phyloP scores from a whole-genome alignment of 2,797 vertebrate species.

The Cirrhinus mrigala region DNA sequence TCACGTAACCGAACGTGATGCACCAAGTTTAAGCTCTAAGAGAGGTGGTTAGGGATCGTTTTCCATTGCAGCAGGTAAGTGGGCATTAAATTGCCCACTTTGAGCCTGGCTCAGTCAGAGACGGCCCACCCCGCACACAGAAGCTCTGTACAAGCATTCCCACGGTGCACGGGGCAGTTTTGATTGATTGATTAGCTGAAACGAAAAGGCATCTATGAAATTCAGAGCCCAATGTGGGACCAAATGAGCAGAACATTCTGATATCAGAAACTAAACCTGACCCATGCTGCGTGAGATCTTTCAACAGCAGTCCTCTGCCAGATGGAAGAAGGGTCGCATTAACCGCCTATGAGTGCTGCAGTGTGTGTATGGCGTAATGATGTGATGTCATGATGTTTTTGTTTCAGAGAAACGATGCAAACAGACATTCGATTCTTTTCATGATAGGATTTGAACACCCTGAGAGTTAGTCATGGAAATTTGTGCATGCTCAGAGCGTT shows the following conservation, averaged over 20 bases:
- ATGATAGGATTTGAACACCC: constrained; percentile 31
- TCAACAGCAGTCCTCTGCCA: constrained; percentile 48
- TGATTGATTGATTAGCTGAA: constrained; percentile 52
- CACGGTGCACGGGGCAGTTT: constrained; percentile 39
- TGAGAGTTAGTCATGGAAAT: constrained; percentile 44
- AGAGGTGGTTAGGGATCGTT: constrained; percentile 25
- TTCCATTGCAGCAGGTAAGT: constrained; percentile 54
- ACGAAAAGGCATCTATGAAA: constrained; percentile 51
- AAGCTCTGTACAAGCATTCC: constrained; percentile 37
- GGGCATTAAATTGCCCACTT: constrained; percentile 61
- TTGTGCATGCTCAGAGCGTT: constrained; percentile 22
- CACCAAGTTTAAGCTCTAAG: background rate
- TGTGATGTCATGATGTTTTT: constrained; percentile 54
- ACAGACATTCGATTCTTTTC: constrained; percentile 36
- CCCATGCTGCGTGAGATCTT: constrained; percentile 54
- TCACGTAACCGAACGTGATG: background rate
- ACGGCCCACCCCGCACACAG: constrained; percentile 28
- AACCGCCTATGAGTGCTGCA: constrained; percentile 28
- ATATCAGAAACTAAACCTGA: constrained; percentile 40
- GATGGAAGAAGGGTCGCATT: constrained; percentile 52
- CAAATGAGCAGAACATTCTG: constrained; percentile 44
- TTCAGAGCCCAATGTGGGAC: constrained; percentile 25
- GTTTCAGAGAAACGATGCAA: constrained; percentile 48
- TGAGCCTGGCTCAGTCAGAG: constrained; percentile 30
- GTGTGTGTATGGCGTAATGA: constrained; percentile 40